Base-by-base conservation (phyloP, 2,888 invertebrate species). In the Apamea sordens region DNA sequence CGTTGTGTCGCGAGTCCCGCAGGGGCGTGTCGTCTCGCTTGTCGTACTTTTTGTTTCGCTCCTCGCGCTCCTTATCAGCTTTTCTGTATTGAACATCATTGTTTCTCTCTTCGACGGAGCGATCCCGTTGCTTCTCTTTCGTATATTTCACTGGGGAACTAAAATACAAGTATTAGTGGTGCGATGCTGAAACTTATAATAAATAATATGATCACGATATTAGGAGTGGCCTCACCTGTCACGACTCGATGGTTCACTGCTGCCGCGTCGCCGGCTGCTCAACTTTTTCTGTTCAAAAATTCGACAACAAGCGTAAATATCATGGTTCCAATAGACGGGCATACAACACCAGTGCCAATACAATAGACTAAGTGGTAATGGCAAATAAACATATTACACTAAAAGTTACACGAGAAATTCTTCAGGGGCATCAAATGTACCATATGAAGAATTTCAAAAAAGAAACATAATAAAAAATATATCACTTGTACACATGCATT, bases 311-410 rank as follows among this genome's bases (percentile, higher is more conserved):
- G 91, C 90, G 89, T 93, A 87, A 94, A 94, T 84, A 92, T 89
- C 73, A 84, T 59, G 44, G 86, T 80, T 83, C 83, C 81, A 84
- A 83, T 83, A 91, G 88, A 83, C 77, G 59, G 82, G 83, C 85
- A 90, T 87, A 90, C 91, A 96, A 96, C 96, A 97, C 96, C 96
- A 95, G 97, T 97, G 97, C 96, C 97, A 96, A 96, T 96, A 95
- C 95, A 95, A 95, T 93, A 96, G 92, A 94, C 96, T 96, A 96
- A 93, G 96, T 97, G 96, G 95, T 95, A 94, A 96, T 94, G 94
- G 94, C 95, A 96, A 96, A 94, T 93, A 94, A 96, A 95, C 87
- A 93, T 91, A 88, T 91, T 91, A 89, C 92, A 93, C 94, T 95
- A 95, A 93, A 91, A 90, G 83, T 87, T 80, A 88, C 89, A 91